Percentiles rank a stretch among this genome's conserved stretches.
phyloP scores from a whole-genome alignment of 2,888 invertebrate genomes.

The Drosophila austrosaltans region DNA sequence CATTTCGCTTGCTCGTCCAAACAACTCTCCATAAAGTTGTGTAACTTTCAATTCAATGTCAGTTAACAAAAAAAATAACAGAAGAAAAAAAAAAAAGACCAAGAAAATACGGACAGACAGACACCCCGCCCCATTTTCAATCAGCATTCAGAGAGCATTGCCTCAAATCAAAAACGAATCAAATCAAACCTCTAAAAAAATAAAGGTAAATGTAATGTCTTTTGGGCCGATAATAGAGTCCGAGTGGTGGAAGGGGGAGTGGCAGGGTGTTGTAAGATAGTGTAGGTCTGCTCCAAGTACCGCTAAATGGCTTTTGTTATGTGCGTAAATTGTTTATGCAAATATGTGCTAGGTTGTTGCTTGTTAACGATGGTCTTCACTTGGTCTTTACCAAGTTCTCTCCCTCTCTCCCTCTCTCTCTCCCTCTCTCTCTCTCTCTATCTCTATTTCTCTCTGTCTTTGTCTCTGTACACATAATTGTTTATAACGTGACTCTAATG shows the following conservation, averaged over 20 bases:
- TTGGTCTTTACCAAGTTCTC: conserved; percentile 37
- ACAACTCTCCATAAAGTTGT: conserved; percentile 50
- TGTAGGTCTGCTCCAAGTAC: conserved; percentile 39
- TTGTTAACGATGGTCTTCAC: conserved; percentile 49
- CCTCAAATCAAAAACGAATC: conserved; percentile 56
- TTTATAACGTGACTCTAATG: conserved; percentile 70
- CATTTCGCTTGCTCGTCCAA: conserved; percentile 30
- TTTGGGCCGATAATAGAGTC: too few species aligned
- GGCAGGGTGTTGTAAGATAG: background rate
- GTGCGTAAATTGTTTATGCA: conserved; percentile 70
- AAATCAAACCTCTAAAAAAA: conserved; percentile 54
- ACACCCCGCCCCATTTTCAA: conserved; percentile 30
- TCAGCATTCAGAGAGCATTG: conserved; percentile 60
- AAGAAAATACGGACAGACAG: conserved; percentile 17
- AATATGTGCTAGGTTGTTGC: conserved; percentile 51
- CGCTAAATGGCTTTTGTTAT: conserved; percentile 68
- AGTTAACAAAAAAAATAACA: conserved; percentile 46
- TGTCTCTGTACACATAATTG: conserved; percentile 51
- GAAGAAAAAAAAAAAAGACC: conserved; percentile 11
- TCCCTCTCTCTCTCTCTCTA: conserved; percentile 4
- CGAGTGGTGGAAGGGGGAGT: background rate
- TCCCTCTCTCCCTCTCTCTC: background rate
- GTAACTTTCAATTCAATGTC: conserved; percentile 78
- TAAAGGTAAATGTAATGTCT: conserved; percentile 40
- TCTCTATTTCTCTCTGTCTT: background rate